Evolutionary conservation across 2,113 vertebrate species (phyloP).

Genomic region (Toxotes jaculatrix): DNA sequence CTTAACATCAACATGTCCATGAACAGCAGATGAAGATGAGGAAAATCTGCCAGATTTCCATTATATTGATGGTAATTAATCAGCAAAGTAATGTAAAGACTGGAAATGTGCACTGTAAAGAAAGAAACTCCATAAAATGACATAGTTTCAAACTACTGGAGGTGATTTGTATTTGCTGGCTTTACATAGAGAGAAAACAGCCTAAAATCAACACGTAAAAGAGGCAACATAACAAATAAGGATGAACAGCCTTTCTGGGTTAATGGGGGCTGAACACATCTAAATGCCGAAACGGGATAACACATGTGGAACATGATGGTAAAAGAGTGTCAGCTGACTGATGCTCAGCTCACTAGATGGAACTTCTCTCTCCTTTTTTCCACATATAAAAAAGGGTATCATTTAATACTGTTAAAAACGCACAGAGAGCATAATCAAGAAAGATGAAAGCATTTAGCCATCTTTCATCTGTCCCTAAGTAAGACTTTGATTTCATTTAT

Average conservation of each 20-base stretch:
- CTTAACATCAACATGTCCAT: neutral
- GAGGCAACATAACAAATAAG: neutral
- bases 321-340: neutral
- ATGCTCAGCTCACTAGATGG: neutral
- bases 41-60: neutral
- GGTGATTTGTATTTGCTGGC: neutral
- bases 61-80: neutral
- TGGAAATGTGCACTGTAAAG: neutral
- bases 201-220: neutral
- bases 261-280: slow-evolving; percentile 28
- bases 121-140: too few relatives aligned
- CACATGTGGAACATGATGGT: neutral
- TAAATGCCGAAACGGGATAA: slow-evolving; percentile 36
- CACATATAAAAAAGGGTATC: neutral
- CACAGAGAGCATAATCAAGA: neutral
- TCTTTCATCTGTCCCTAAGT: neutral
- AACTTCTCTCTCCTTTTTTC: neutral
- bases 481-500: neutral
- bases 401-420: neutral
- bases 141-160: neutral
- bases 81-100: neutral
- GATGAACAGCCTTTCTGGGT: slow-evolving; percentile 45
- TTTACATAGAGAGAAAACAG: neutral
- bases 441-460: neutral
- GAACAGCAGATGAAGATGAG: neutral